A percentile compares a stretch with the other conserved stretches of the same genome.
These are phyloP conservation scores for Mus spicilegus DNA, from an alignment of 2,113 vertebrate species.

Conservation along the genomic window DNA sequence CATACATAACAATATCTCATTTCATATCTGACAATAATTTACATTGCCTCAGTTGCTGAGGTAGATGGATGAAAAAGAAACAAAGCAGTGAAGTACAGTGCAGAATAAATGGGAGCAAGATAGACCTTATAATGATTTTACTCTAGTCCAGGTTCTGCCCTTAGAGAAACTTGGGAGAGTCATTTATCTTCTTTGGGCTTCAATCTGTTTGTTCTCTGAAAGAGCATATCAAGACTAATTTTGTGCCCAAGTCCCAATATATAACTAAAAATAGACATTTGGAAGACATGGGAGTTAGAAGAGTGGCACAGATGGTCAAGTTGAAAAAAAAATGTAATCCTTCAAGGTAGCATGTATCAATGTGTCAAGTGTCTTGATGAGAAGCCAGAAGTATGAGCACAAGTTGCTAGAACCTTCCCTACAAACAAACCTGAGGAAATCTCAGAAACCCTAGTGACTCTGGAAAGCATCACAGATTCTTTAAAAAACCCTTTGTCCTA, in stretches of 20 bases:
- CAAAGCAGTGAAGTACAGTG: neutral
- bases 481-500: neutral
- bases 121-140: neutral
- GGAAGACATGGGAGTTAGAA: neutral
- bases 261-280: neutral
- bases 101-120: neutral
- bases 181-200: neutral
- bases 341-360: neutral
- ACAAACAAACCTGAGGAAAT: neutral
- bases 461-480: neutral
- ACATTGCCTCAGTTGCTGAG: neutral
- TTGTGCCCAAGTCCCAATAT: neutral
- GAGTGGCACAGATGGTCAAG: neutral
- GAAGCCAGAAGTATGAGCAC: neutral
- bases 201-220: neutral
- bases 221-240: neutral
- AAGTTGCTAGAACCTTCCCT: rapidly evolving
- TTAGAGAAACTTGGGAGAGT: neutral
- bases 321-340: neutral
- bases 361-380: neutral
- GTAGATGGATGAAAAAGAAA: neutral
- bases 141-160: neutral
- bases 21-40: neutral
- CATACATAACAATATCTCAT: too few species aligned
- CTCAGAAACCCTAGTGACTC: neutral